A percentile compares a stretch with the other conserved stretches of the same genome.
These are phyloP conservation scores for Linyphia triangularis DNA, from an alignment of 2,888 invertebrate species.

Conservation along the genomic window DNA sequence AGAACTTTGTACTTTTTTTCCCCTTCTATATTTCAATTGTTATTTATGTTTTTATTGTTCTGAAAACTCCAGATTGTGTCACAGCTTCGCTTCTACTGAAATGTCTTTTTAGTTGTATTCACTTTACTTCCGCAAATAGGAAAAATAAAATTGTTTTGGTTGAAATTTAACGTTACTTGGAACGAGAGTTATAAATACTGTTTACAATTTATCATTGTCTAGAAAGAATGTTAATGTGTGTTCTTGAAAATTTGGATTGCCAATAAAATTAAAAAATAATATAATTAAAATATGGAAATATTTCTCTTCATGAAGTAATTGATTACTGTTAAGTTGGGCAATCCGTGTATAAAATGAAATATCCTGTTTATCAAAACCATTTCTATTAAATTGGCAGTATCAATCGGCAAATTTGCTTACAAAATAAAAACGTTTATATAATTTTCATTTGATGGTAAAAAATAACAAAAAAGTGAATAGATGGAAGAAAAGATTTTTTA, in stretches of 20 bases:
- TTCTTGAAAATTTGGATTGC: background rate
- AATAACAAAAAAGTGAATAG: no score
- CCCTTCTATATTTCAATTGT: slow-evolving; percentile 10
- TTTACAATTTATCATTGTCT: background rate
- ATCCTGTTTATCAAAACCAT: background rate
- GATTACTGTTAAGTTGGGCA: background rate
- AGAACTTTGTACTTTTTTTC: slow-evolving; percentile 28
- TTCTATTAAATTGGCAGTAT: background rate
- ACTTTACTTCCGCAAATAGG: background rate
- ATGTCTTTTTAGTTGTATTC: background rate
- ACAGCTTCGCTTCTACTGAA: slow-evolving; percentile 1
- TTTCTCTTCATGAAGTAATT: background rate
- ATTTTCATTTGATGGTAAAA: no score
- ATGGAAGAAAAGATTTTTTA: no score
- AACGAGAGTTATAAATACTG: slow-evolving; percentile 2
- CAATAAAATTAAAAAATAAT: background rate
- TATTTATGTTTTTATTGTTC: background rate
- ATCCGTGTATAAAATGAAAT: background rate
- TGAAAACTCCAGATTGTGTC: slow-evolving; percentile 2
- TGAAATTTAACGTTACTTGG: background rate
- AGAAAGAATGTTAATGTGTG: background rate
- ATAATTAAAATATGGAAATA: background rate
- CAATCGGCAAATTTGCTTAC: no score
- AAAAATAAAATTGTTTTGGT: slow-evolving; percentile 15
- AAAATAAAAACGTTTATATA: no score